Conservation (phyloP, 2,888 invertebrate species). For the Diachrysia chrysitis region DNA sequence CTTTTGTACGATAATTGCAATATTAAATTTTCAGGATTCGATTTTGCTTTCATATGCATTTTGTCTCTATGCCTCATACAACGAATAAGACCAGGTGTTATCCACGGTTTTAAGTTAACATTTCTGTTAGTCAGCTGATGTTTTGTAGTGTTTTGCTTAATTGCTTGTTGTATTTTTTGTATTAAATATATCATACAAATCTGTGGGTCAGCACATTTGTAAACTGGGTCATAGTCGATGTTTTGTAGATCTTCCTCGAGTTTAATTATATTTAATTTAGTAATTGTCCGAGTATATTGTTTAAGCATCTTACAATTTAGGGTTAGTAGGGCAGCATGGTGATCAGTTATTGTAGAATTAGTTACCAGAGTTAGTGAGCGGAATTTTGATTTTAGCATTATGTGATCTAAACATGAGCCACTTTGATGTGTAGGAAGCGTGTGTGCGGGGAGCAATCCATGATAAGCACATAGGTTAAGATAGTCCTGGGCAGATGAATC, state of each 20-base stretch:
- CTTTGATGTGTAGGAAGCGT: background rate
- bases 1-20: background rate
- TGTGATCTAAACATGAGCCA: background rate
- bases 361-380: background rate
- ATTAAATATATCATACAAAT: background rate
- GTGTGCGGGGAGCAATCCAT: background rate
- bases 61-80: conserved; percentile 7
- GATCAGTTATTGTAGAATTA: background rate
- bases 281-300: background rate
- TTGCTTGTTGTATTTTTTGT: background rate
- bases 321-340: background rate
- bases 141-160: background rate
- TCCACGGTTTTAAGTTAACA: background rate
- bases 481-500: background rate
- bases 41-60: background rate
- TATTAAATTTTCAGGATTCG: background rate
- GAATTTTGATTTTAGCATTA: background rate
- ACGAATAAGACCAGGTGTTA: background rate
- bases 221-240: conserved; percentile 2
- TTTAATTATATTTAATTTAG: background rate
- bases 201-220: background rate
- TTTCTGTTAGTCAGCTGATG: background rate
- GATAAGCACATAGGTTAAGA: background rate
- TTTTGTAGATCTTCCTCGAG: background rate
- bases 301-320: background rate